Percentiles rank a stretch among this genome's conserved stretches.
Evolutionary conservation across 2,113 vertebrate genomes (phyloP).

Genomic region (Sorex araneus): DNA sequence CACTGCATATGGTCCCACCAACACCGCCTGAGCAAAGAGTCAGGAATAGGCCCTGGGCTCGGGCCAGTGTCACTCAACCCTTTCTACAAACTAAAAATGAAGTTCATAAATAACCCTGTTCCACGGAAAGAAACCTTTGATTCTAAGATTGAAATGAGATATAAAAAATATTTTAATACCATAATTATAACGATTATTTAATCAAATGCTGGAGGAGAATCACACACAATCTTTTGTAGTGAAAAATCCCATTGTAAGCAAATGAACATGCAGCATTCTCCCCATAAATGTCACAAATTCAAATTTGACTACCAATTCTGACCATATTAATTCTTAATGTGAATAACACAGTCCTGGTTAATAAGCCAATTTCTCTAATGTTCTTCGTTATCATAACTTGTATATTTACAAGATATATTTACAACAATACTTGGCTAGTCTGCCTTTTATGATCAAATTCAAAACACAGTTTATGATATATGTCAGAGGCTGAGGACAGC

Average conservation of each 20-base stretch:
- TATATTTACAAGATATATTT: background rate
- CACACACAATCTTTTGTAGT: background rate
- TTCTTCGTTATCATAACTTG: background rate
- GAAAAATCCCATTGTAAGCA: constrained; percentile 18
- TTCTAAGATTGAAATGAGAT: constrained; percentile 9
- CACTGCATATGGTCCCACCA: too few species aligned
- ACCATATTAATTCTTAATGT: background rate
- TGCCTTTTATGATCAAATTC: background rate
- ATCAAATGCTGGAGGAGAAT: constrained; percentile 2
- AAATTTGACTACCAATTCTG: constrained; percentile 15
- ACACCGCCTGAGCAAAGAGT: too few species aligned
- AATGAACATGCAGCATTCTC: background rate
- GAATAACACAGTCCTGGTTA: too few species aligned
- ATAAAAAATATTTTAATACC: background rate
- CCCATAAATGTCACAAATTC: background rate
- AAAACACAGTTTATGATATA: constrained; percentile 24
- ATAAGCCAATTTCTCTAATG: background rate
- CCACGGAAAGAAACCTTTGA: too few species aligned
- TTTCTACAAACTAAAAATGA: too few species aligned
- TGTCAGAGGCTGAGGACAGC: background rate
- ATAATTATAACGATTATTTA: background rate
- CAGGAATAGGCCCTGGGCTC: too few species aligned
- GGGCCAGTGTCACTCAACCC: too few species aligned
- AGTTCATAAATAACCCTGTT: too few species aligned
- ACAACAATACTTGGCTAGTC: constrained; percentile 10